Evolutionary conservation across 2,113 vertebrate genomes (phyloP).

Genomic region (Clarias batrachus): DNA sequence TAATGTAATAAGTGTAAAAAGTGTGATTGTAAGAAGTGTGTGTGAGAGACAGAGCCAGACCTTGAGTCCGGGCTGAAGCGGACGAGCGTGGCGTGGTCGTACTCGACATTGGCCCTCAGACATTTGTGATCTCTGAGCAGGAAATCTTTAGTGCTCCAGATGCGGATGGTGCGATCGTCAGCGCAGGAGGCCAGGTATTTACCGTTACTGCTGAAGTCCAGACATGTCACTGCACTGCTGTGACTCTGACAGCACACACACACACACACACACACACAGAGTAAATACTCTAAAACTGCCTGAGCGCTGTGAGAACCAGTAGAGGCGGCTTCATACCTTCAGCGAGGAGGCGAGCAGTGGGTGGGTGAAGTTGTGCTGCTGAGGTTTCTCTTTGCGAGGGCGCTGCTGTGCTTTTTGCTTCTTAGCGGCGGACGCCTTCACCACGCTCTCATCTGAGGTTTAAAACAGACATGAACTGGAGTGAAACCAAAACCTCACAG

Average conservation of each 20-base stretch:
- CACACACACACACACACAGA: neutral
- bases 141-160: slow-evolving; percentile 96
- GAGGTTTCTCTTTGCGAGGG: slow-evolving; percentile 76
- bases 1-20: neutral
- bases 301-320: neutral
- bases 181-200: slow-evolving; percentile 92
- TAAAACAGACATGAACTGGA: slow-evolving; percentile 8
- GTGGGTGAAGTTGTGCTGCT: slow-evolving; percentile 83
- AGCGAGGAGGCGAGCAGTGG: slow-evolving; percentile 80
- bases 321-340: slow-evolving; percentile 74
- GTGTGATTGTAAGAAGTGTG: neutral
- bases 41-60: slow-evolving; percentile 59
- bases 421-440: slow-evolving; percentile 66
- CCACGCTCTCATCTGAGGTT: slow-evolving; percentile 62
- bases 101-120: slow-evolving; percentile 83
- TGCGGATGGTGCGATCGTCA: slow-evolving; percentile 86
- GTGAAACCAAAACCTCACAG: neutral
- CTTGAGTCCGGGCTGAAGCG: slow-evolving; percentile 91
- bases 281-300: neutral
- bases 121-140: slow-evolving; percentile 85
- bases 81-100: slow-evolving; percentile 87
- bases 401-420: slow-evolving; percentile 75
- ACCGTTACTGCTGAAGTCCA: slow-evolving; percentile 94
- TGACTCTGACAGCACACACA: slow-evolving; percentile 76
- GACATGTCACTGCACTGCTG: slow-evolving; percentile 80